These are phyloP conservation scores for Aphelenchoides fujianensis DNA, from an alignment of 1,140 invertebrate genomes.

Conservation along the genomic window DNA sequence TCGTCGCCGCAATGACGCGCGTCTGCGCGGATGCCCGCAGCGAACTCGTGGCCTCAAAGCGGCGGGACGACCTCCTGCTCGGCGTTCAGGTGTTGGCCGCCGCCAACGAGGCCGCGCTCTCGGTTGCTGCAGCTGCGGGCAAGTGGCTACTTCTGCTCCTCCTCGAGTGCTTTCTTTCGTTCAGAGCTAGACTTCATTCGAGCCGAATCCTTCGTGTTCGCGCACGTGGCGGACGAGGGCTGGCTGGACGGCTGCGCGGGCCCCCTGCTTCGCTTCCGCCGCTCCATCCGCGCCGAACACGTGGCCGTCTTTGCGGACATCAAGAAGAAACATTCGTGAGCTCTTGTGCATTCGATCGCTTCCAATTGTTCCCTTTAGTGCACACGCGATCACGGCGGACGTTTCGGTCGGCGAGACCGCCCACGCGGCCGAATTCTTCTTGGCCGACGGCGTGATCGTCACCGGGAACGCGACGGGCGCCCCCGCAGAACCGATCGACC, in stretches of 20 bases:
- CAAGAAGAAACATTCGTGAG: slow-evolving; percentile 80
- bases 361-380: slow-evolving; percentile 66
- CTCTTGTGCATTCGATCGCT: background rate
- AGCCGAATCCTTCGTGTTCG: slow-evolving; percentile 77
- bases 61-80: slow-evolving; percentile 52
- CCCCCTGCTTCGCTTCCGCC: slow-evolving; percentile 72
- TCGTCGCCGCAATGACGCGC: slow-evolving; percentile 69
- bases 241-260: slow-evolving; percentile 76
- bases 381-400: slow-evolving; percentile 76
- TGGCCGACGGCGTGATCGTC: slow-evolving; percentile 76
- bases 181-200: slow-evolving; percentile 73
- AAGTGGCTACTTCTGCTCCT: background rate
- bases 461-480: slow-evolving; percentile 74
- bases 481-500: slow-evolving; percentile 67
- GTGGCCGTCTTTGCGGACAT: slow-evolving; percentile 75
- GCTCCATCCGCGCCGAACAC: slow-evolving; percentile 71
- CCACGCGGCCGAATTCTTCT: slow-evolving; percentile 76
- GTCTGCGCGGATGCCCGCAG: slow-evolving; percentile 56
- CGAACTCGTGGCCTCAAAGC: slow-evolving; percentile 46
- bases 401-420: slow-evolving; percentile 72
- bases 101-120: slow-evolving; percentile 75
- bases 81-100: slow-evolving; percentile 72
- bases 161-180: slow-evolving; percentile 23
- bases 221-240: slow-evolving; percentile 79
- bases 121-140: slow-evolving; percentile 72